Evolutionary conservation across 2,888 invertebrate genomes (phyloP).

Genomic region (Imbricaverruca yamaguchii): DNA sequence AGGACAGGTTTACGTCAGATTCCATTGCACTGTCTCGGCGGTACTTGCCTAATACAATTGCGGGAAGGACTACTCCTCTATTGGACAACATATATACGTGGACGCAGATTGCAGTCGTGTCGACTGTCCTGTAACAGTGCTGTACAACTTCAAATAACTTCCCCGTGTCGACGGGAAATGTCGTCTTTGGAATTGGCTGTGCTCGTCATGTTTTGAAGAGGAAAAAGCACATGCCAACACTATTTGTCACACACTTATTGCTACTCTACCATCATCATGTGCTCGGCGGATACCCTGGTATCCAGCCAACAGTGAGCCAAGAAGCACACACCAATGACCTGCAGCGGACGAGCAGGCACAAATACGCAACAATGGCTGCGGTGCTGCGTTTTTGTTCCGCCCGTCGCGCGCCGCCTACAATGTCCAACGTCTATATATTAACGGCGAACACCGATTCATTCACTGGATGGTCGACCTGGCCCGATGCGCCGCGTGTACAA

Average conservation of each 20-base stretch:
- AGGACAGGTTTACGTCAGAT: background rate
- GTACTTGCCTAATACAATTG: background rate
- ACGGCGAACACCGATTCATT: background rate
- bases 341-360: background rate
- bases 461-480: constrained; percentile 1
- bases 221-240: too few species aligned
- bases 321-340: background rate
- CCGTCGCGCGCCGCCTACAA: too few species aligned
- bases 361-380: background rate
- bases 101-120: too few species aligned
- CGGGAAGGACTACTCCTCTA: background rate
- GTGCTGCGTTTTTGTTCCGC: background rate
- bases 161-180: too few species aligned
- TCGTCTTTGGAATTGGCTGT: too few species aligned
- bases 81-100: too few species aligned
- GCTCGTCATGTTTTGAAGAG: too few species aligned
- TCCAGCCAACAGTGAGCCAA: background rate
- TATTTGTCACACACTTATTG: background rate
- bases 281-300: background rate
- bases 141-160: too few species aligned
- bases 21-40: background rate
- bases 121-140: too few species aligned
- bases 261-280: constrained; percentile 16
- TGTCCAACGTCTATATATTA: background rate
- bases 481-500: background rate